phyloP scores from a whole-genome alignment of 1,140 invertebrate species.

The Papilio aristodemus region DNA sequence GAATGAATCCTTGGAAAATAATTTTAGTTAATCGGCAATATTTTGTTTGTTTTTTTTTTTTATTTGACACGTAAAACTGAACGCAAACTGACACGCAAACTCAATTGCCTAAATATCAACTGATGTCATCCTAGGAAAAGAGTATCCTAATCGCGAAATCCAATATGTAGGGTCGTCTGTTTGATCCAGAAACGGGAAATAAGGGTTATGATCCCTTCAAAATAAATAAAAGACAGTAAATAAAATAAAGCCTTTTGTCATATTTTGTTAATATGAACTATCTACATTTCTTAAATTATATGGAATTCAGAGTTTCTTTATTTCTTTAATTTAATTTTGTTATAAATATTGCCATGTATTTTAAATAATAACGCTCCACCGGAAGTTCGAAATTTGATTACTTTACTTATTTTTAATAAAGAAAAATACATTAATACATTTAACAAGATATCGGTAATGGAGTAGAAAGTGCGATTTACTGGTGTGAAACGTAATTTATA shows the following conservation, averaged over 20 bases:
- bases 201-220: not conserved
- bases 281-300: no score
- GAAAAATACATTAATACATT: not conserved
- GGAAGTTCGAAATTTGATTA: no score
- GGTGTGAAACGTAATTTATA: not conserved
- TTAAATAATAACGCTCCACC: no score
- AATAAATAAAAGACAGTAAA: not conserved
- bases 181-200: not conserved
- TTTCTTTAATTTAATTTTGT: no score
- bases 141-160: not conserved
- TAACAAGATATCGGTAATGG: slow-evolving; percentile 16
- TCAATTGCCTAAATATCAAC: not conserved
- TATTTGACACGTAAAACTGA: not conserved
- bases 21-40: not conserved
- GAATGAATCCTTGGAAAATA: not conserved
- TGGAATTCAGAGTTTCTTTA: no score
- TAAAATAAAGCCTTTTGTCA: not conserved
- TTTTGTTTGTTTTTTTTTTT: no score
- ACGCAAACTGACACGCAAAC: no score
- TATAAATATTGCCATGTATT: no score
- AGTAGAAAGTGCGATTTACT: slow-evolving; percentile 11
- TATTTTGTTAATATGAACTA: not conserved
- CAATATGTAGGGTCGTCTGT: not conserved
- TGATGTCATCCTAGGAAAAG: not conserved
- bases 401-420: not conserved